A percentile compares a stretch with the other conserved stretches of the same genome.
Evolutionary conservation across 2,797 vertebrate genomes (phyloP).

Genomic region (Naso thynnoides): DNA sequence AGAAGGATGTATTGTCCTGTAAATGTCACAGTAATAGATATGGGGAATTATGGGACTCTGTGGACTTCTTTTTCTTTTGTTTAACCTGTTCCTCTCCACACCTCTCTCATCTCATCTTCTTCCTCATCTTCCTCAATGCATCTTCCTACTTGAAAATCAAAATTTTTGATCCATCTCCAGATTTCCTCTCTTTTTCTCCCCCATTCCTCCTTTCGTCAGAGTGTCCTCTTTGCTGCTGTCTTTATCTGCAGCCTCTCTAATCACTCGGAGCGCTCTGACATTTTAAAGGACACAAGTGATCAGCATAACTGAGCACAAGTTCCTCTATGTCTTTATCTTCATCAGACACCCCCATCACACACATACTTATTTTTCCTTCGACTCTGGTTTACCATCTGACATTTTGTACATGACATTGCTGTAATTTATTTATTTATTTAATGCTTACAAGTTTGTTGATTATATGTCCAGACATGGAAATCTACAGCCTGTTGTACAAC

Average conservation of each 20-base stretch:
- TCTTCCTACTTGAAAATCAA: not conserved
- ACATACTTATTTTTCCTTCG: not conserved
- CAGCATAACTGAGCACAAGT: constrained; percentile 55
- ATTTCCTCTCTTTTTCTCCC: not conserved
- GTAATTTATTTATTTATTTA: not conserved
- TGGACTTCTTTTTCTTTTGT: constrained; percentile 2
- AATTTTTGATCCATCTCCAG: not conserved
- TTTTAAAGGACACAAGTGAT: constrained; percentile 65
- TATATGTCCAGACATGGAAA: not conserved
- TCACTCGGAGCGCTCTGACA: constrained; percentile 49
- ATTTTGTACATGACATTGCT: constrained; percentile 20
- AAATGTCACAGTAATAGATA: constrained; percentile 21
- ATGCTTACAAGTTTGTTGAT: not conserved
- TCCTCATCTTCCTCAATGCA: not conserved
- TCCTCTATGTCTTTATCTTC: constrained; percentile 20
- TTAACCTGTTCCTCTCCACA: not conserved
- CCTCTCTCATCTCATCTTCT: no score
- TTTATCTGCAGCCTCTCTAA: constrained; percentile 48
- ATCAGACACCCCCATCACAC: constrained; percentile 12
- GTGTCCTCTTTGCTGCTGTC: constrained; percentile 30
- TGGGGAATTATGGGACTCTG: not conserved
- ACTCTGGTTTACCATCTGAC: constrained; percentile 22
- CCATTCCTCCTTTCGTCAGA: constrained; percentile 10
- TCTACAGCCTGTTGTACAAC: not conserved
- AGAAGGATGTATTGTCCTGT: not conserved